phyloP scores from a whole-genome alignment of 1,140 invertebrate genomes.

The Aporrectodea caliginosa region DNA sequence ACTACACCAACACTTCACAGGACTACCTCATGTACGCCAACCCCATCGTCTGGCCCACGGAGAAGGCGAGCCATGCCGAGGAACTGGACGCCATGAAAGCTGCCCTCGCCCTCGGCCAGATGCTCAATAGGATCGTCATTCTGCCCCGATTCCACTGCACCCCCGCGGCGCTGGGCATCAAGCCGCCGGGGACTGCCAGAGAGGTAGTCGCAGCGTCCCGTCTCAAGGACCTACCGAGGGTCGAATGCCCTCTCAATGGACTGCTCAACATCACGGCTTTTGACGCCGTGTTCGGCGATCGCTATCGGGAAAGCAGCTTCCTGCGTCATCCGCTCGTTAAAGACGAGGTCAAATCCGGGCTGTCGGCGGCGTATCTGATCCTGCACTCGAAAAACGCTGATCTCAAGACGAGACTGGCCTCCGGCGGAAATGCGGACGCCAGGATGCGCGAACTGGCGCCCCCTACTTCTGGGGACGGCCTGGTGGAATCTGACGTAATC shows the following conservation, averaged over 20 bases:
- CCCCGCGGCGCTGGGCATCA: neutral
- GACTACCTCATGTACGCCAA: conserved; percentile 28
- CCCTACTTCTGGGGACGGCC: neutral
- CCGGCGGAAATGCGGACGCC: neutral
- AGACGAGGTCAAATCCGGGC: neutral
- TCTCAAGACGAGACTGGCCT: neutral
- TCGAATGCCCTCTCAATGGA: conserved; percentile 27
- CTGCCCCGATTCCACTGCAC: conserved; percentile 30
- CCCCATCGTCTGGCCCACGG: neutral
- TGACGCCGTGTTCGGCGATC: conserved; percentile 12
- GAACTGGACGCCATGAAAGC: conserved; percentile 20
- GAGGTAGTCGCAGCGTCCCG: neutral
- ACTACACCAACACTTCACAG: conserved; percentile 17
- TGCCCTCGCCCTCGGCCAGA: conserved; percentile 17
- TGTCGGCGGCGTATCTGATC: conserved; percentile 6
- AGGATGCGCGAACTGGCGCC: neutral
- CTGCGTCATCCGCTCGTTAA: conserved; percentile 26
- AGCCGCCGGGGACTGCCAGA: neutral
- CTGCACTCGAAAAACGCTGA: neutral
- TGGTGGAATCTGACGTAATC: conserved; percentile 6
- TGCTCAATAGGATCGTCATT: conserved; percentile 29
- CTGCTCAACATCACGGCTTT: conserved; percentile 26
- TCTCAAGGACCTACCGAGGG: neutral
- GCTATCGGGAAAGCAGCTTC: conserved; percentile 30
- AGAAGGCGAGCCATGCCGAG: neutral